Conservation (phyloP, 1,140 invertebrate genomes). For the Drosophila nebulosa region DNA sequence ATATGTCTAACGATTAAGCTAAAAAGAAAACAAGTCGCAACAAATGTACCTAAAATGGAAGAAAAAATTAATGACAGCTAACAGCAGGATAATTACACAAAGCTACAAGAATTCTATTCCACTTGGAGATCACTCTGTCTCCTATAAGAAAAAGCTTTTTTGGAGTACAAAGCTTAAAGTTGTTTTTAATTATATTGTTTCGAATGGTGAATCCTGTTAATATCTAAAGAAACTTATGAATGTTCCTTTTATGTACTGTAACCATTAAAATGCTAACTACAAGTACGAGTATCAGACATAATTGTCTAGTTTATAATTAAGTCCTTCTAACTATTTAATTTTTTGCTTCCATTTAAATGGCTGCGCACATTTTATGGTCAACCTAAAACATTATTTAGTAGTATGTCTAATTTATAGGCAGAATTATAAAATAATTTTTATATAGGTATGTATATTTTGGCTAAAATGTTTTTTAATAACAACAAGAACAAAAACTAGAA, state of each 20-base stretch:
- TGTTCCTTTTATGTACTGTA: conserved; percentile 46
- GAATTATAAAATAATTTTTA: conserved; percentile 35
- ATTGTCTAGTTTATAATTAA: conserved; percentile 18
- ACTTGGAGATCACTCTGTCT: too few species aligned
- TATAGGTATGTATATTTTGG: conserved; percentile 43
- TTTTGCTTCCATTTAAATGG: conserved; percentile 25
- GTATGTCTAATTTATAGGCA: neutral
- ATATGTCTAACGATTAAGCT: neutral
- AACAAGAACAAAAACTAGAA: conserved; percentile 30
- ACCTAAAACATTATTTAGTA: neutral
- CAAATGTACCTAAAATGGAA: conserved; percentile 59
- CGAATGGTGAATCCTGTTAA: neutral
- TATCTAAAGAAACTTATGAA: neutral
- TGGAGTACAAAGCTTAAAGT: neutral
- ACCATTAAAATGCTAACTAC: conserved; percentile 16
- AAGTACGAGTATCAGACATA: conserved; percentile 23
- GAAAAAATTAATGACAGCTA: conserved; percentile 11
- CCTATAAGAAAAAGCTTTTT: neutral
- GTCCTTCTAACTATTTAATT: conserved; percentile 2
- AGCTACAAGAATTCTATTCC: too few species aligned
- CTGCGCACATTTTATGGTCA: conserved; percentile 15
- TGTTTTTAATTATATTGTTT: neutral
- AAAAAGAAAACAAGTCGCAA: conserved; percentile 60
- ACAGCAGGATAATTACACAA: conserved; percentile 1
- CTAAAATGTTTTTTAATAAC: conserved; percentile 34